Conservation (phyloP, 2,888 invertebrate genomes). For the Lasiommata megera region DNA sequence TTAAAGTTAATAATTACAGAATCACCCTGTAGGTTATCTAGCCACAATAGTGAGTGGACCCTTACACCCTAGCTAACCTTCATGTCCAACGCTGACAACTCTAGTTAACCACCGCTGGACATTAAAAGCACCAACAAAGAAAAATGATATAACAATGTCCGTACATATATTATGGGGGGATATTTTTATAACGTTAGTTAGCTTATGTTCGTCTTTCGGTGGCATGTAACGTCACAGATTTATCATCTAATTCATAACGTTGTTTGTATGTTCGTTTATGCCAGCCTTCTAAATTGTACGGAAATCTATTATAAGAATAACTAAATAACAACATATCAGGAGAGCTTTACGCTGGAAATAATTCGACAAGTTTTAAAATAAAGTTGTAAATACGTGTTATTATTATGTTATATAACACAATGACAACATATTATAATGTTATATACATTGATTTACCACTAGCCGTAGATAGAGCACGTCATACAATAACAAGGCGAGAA, state of each 20-base stretch:
- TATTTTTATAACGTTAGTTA: conserved; percentile 61
- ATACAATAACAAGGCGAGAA: too few species aligned
- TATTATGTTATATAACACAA: background rate
- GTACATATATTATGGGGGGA: conserved; percentile 48
- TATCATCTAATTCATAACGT: conserved; percentile 68
- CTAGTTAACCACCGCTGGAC: background rate
- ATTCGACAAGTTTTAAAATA: background rate
- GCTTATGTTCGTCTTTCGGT: conserved; percentile 62
- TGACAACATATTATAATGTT: background rate
- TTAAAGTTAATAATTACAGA: too few species aligned
- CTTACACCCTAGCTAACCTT: too few species aligned
- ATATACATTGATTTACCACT: too few species aligned
- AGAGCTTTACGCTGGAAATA: background rate
- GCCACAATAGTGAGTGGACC: too few species aligned
- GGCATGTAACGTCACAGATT: conserved; percentile 55
- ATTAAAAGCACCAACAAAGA: background rate
- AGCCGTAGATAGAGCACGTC: too few species aligned
- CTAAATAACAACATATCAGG: background rate
- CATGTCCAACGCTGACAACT: background rate
- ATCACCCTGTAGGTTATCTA: too few species aligned
- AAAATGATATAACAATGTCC: conserved; percentile 32
- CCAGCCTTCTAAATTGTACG: conserved; percentile 39
- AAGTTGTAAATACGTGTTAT: background rate
- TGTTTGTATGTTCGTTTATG: conserved; percentile 55
- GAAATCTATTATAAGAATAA: background rate